These are phyloP conservation scores for Corythornis madagascariensis DNA, from an alignment of 2,113 vertebrate genomes.

Conservation along the genomic window DNA sequence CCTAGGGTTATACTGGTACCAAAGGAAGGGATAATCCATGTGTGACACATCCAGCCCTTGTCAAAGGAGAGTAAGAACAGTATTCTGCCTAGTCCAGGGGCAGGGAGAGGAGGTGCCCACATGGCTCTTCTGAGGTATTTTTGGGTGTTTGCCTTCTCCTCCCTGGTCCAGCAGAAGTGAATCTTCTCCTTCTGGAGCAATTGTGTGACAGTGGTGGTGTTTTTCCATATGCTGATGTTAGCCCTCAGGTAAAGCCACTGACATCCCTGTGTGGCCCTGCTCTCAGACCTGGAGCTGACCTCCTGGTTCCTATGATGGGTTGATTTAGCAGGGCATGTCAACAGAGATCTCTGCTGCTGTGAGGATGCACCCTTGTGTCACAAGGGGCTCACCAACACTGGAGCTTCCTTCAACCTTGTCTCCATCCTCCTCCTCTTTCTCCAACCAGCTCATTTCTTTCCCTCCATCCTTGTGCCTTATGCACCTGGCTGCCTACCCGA, in stretches of 20 bases:
- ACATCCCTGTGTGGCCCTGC: fast-evolving
- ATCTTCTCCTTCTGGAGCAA: neutral
- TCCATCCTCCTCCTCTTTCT: constrained; percentile 9
- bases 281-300: constrained; percentile 14
- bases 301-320: constrained; percentile 22
- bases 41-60: neutral
- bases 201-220: neutral
- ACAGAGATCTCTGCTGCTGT: neutral
- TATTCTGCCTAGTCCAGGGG: neutral
- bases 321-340: neutral
- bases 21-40: neutral
- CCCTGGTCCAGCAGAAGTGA: neutral
- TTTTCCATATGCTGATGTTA: neutral
- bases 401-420: neutral
- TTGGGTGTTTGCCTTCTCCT: neutral
- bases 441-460: neutral
- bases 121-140: neutral
- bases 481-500: neutral
- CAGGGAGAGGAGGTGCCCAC: neutral
- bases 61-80: neutral
- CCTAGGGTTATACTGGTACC: neutral
- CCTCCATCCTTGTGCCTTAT: constrained; percentile 20
- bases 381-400: constrained; percentile 37
- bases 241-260: neutral
- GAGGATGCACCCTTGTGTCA: constrained; percentile 16